Percentiles rank a stretch among this genome's conserved stretches.
phyloP scores from a whole-genome alignment of 2,888 invertebrate species.

The Mylabris sibirica region DNA sequence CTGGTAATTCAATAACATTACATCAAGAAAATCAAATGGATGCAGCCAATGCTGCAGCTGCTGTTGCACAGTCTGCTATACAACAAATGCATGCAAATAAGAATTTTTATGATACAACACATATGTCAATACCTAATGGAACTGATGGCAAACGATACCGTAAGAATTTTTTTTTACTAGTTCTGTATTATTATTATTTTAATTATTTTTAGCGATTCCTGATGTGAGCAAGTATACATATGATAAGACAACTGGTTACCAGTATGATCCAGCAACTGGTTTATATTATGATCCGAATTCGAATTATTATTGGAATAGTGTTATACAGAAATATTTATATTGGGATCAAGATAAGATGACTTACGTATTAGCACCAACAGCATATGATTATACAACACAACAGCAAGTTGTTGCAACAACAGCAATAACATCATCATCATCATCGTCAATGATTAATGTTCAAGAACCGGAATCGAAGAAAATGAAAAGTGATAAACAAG shows the following conservation, averaged over 20 bases:
- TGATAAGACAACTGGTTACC: constrained; percentile 95
- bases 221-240: constrained; percentile 92
- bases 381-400: constrained; percentile 45
- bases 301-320: constrained; percentile 95
- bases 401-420: constrained; percentile 20
- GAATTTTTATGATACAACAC: constrained; percentile 60
- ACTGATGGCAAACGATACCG: constrained; percentile 73
- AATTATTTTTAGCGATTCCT: constrained; percentile 69
- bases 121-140: constrained; percentile 66
- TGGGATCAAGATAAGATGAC: constrained; percentile 84
- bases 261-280: constrained; percentile 91
- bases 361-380: constrained; percentile 65
- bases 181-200: background rate
- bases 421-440: constrained; percentile 40
- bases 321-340: constrained; percentile 90
- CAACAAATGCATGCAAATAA: constrained; percentile 67
- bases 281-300: constrained; percentile 96
- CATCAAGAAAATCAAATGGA: constrained; percentile 71
- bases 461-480: constrained; percentile 68
- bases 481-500: constrained; percentile 79
- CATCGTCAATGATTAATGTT: constrained; percentile 44
- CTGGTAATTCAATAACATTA: constrained; percentile 64
- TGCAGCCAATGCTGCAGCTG: constrained; percentile 84
- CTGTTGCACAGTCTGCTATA: constrained; percentile 89
- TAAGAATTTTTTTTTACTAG: constrained; percentile 53